Conservation (phyloP, 2,888 invertebrate genomes). For the Lasius platythorax region DNA sequence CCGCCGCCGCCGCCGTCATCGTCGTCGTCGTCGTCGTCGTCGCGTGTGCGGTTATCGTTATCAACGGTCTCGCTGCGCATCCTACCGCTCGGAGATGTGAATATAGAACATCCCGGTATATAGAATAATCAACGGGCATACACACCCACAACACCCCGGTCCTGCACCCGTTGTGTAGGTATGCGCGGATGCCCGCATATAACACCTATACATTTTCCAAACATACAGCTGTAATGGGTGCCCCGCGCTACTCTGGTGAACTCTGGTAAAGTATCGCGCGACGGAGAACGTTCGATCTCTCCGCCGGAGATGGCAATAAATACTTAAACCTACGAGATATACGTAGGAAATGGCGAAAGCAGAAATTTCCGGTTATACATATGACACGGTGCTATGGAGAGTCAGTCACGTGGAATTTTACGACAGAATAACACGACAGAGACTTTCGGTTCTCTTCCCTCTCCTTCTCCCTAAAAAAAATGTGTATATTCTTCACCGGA, state of each 20-base stretch:
- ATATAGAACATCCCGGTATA: conserved; percentile 2
- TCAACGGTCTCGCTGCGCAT: conserved; percentile 47
- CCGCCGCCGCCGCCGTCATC: not conserved
- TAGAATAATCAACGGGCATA: conserved; percentile 33
- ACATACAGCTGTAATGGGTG: not conserved
- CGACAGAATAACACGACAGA: conserved; percentile 20
- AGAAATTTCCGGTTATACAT: conserved; percentile 18
- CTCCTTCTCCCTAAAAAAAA: not conserved
- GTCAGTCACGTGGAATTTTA: conserved; percentile 38
- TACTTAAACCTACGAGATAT: conserved; percentile 30
- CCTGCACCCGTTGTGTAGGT: not conserved
- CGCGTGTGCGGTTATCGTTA: conserved; percentile 53
- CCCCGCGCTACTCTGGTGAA: not conserved
- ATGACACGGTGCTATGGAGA: not conserved
- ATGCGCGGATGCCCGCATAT: not conserved
- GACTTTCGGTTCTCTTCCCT: not conserved
- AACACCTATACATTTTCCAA: conserved; percentile 22
- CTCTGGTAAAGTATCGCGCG: conserved; percentile 15
- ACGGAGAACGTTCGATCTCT: conserved; percentile 12
- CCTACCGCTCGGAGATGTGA: not conserved
- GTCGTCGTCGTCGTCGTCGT: conserved; percentile 1
- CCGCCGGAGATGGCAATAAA: conserved; percentile 40
- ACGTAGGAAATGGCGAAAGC: conserved; percentile 23
- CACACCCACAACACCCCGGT: not conserved
- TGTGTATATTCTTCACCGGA: not conserved